Evolutionary conservation across 2,888 invertebrate species (phyloP).

Genomic region (Syrista parreyssii): DNA sequence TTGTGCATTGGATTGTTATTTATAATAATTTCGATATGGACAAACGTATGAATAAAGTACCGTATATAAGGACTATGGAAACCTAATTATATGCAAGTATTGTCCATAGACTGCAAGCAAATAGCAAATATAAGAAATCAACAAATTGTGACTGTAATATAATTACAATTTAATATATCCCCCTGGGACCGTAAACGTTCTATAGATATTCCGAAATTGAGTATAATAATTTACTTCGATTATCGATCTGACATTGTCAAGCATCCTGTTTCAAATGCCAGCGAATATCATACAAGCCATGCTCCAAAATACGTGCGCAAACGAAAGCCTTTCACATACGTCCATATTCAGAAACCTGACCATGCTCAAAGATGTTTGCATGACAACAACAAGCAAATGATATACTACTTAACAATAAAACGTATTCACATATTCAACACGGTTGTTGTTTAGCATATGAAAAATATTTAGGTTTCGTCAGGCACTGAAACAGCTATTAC

Average conservation of each 20-base stretch:
- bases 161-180: not conserved
- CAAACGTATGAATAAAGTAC: not conserved
- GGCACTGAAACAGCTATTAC: not conserved
- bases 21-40: too few species aligned
- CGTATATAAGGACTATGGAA: not conserved
- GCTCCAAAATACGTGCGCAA: not conserved
- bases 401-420: not conserved
- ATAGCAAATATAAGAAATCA: not conserved
- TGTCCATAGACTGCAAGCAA: not conserved
- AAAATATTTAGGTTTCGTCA: not conserved
- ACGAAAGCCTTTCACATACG: not conserved
- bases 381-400: not conserved
- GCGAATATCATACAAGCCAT: not conserved
- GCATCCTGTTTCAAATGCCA: not conserved
- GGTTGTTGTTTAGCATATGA: not conserved
- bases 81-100: not conserved
- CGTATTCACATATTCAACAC: not conserved
- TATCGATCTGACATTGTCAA: not conserved
- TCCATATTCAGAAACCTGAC: not conserved
- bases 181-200: not conserved
- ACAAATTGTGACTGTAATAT: not conserved
- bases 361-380: not conserved
- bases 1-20: too few species aligned
- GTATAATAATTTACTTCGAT: not conserved
- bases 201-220: not conserved